Conservation (phyloP, 2,797 vertebrate species). For the Coranthus polyacanthus region DNA sequence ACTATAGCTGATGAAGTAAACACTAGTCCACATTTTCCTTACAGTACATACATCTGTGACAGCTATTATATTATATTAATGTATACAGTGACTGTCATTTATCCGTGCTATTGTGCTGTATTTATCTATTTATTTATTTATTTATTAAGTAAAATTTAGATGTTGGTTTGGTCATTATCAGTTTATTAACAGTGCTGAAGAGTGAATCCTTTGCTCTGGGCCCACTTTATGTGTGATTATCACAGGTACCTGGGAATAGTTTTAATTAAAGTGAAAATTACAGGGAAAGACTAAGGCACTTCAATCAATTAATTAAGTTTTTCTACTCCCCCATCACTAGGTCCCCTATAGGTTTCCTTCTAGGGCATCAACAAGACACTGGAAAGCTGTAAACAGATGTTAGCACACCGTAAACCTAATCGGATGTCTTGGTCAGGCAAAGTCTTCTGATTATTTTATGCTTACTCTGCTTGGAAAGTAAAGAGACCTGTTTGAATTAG, state of each 20-base stretch:
- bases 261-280: conserved; percentile 76
- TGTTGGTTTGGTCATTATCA: conserved; percentile 14
- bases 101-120: neutral
- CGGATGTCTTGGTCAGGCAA: conserved; percentile 28
- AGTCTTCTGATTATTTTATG: conserved; percentile 51
- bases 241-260: conserved; percentile 67
- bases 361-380: conserved; percentile 23
- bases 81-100: neutral
- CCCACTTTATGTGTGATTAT: conserved; percentile 58
- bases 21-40: no score
- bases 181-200: conserved; percentile 36
- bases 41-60: no score
- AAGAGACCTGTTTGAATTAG: conserved; percentile 50
- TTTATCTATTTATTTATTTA: conserved; percentile 7
- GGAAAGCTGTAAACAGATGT: conserved; percentile 48
- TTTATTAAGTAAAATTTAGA: conserved; percentile 25
- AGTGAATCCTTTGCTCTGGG: conserved; percentile 33
- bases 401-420: conserved; percentile 50
- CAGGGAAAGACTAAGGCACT: conserved; percentile 43
- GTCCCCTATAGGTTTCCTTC: conserved; percentile 48
- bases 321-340: conserved; percentile 26
- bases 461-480: conserved; percentile 39
- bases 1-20: no score
- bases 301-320: conserved; percentile 66
- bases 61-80: conserved; percentile 17